Evolutionary conservation across 2,888 invertebrate species (phyloP), one percentile per base, ranked within the genome.

Genomic region (Cosmopolites sordidus): DNA sequence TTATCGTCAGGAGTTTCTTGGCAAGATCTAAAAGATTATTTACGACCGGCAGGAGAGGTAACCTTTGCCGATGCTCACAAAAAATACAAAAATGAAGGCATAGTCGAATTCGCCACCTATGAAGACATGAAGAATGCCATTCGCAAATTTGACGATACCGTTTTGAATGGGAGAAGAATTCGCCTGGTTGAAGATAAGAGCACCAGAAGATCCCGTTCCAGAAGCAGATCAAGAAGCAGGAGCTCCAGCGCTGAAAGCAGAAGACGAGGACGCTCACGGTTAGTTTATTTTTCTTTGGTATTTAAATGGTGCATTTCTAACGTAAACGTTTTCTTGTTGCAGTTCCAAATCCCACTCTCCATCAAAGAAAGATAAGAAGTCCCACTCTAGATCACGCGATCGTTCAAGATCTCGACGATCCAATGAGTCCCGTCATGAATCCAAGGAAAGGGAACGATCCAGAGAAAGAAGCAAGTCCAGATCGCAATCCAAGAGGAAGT

Each of bases 11-110:
- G 95, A 68, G 92, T 94, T 71, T 94, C 94, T 79, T 96, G 96
- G 96, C 79, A 93, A 93, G 96, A 96, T 77, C 80, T 97, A 76
- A 97, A 97, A 79, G 96, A 97, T 79, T 92, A 92, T 77, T 94
- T 97, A 93, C 86, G 96, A 66, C 91, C 92, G 74, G 93, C 93
- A 63, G 96, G 95, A 59, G 96, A 97, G 79, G 95, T 97, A 4
- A 95, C 95, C 18, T 96, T 93, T 73, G 95, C 96, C 65, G 96
- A 83, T 75, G 96, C 96, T 11, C 96, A 96, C 71, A 94, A 94
- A 71, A 87, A 89, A 66, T 85, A 89, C 61, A 83, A 89, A 62
- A 95, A 95, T 77, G 91, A 91, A 78, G 91, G 91, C 45, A 89
- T 96, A 67, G 94, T 97, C 5, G 96, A 97, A 73, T 97, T 97